These are phyloP conservation scores for Corydoras sp. DNA, from an alignment of 2,113 vertebrate genomes.

Conservation along the genomic window DNA sequence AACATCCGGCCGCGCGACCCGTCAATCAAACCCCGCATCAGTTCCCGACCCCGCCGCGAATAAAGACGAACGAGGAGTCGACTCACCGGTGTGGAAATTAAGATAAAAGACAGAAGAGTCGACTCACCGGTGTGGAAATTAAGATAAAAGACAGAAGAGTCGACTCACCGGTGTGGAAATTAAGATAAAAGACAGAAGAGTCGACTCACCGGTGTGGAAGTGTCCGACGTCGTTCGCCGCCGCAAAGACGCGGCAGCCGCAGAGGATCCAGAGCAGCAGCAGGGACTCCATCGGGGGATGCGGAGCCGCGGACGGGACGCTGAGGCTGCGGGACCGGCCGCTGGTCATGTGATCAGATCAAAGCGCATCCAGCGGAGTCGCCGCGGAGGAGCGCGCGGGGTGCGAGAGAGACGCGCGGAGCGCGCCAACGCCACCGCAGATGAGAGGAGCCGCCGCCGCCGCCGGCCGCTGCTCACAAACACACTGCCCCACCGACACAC, in stretches of 20 bases:
- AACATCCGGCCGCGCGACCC: too few relatives aligned
- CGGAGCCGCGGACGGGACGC: too few relatives aligned
- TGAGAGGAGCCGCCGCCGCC: neutral
- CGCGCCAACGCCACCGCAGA: neutral
- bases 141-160: neutral
- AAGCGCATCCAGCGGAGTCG: too few relatives aligned
- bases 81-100: slow-evolving; percentile 18
- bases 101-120: neutral
- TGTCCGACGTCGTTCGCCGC: neutral
- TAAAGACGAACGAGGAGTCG: neutral
- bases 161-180: slow-evolving; percentile 19
- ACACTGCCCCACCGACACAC: slow-evolving; percentile 47
- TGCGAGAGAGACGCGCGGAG: neutral
- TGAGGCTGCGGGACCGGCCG: too few relatives aligned
- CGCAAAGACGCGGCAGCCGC: slow-evolving; percentile 5
- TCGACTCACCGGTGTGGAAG: slow-evolving; percentile 21
- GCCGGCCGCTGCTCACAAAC: slow-evolving; percentile 9
- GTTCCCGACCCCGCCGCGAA: too few relatives aligned
- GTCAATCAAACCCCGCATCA: too few relatives aligned
- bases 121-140: slow-evolving; percentile 19
- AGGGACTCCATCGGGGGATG: slow-evolving; percentile 2
- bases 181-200: neutral
- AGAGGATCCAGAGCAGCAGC: slow-evolving; percentile 1
- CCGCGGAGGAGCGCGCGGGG: too few relatives aligned
- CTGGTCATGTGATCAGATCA: neutral